Conservation (phyloP, 2,797 vertebrate species). For the Sebastes hubbsi region DNA sequence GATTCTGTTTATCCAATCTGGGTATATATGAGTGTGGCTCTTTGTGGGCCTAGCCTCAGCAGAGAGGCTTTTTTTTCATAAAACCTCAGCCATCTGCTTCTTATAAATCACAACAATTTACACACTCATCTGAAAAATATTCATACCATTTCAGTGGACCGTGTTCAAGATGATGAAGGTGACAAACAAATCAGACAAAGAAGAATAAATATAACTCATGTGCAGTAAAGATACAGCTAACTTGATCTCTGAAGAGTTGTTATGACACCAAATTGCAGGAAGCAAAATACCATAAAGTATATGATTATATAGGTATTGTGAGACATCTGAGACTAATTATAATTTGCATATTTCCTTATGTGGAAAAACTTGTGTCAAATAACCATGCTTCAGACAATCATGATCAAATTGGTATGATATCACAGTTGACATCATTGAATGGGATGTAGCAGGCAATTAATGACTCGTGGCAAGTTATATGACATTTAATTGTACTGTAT, state of each 20-base stretch:
- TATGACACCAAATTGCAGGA: not conserved
- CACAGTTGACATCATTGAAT: not conserved
- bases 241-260: not conserved
- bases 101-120: constrained; percentile 51
- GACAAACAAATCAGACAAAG: constrained; percentile 3
- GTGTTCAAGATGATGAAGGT: constrained; percentile 14
- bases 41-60: constrained; percentile 47
- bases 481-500: not conserved
- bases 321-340: constrained; percentile 7
- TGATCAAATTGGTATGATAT: not conserved
- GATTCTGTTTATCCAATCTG: constrained; percentile 39
- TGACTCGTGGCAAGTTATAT: not conserved
- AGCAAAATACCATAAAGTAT: not conserved
- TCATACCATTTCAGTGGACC: constrained; percentile 20
- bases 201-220: not conserved
- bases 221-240: not conserved
- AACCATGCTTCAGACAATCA: not conserved
- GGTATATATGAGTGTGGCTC: constrained; percentile 38
- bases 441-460: not conserved
- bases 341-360: not conserved
- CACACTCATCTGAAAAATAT: constrained; percentile 28
- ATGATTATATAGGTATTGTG: not conserved
- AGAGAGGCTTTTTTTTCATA: constrained; percentile 20
- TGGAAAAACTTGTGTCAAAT: not conserved
- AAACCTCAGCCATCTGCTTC: constrained; percentile 39